phyloP scores from a whole-genome alignment of 1,140 invertebrate genomes.

The Heliconius melpomene region DNA sequence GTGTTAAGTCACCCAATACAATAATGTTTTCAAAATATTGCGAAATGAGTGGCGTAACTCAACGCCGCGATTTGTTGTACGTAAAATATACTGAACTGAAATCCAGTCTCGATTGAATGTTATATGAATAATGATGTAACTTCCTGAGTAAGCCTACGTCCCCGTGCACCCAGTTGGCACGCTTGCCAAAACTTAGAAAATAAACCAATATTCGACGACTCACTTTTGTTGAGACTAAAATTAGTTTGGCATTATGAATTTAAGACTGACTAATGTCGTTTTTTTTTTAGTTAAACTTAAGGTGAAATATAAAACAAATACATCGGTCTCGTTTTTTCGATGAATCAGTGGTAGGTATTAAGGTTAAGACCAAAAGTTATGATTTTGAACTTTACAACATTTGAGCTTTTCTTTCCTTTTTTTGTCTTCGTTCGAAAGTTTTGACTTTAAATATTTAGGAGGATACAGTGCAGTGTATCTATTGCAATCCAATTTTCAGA shows the following conservation, averaged over 20 bases:
- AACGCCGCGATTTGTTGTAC: no score
- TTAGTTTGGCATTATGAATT: slow-evolving; percentile 28
- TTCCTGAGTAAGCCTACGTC: slow-evolving; percentile 29
- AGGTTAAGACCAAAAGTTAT: background rate
- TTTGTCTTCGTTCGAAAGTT: no score
- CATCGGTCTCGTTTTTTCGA: background rate
- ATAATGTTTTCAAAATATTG: no score
- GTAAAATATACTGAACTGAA: no score
- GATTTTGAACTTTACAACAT: no score
- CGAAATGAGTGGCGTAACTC: no score
- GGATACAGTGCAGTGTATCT: no score
- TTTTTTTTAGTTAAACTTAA: background rate
- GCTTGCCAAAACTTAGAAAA: slow-evolving; percentile 24
- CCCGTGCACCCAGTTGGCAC: slow-evolving; percentile 29
- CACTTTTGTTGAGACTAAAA: slow-evolving; percentile 35
- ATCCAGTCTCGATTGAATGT: slow-evolving; percentile 18
- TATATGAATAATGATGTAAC: slow-evolving; percentile 26
- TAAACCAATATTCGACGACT: slow-evolving; percentile 12
- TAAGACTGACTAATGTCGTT: slow-evolving; percentile 11
- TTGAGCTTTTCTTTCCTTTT: no score
- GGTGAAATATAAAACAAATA: no score
- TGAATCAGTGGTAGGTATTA: background rate
- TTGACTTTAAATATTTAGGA: no score
- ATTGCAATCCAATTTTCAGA: no score
- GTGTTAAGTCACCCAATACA: no score